Evolutionary conservation across 2,797 vertebrate genomes (phyloP).

Genomic region (Notamacropus eugenii): DNA sequence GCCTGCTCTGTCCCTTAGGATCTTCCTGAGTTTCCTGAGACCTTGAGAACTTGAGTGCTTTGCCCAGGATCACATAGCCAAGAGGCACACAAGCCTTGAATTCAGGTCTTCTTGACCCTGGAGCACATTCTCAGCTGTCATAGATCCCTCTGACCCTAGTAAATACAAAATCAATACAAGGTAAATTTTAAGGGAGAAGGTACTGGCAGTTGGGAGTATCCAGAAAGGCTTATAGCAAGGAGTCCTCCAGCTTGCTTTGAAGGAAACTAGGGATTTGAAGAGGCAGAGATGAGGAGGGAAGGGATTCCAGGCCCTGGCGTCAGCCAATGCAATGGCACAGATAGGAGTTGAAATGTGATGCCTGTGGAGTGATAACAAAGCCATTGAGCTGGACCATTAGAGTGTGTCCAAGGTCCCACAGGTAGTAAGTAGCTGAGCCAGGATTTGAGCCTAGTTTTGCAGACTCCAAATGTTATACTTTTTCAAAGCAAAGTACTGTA

Average conservation of each 20-base stretch:
- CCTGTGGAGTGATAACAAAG: background rate
- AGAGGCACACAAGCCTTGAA: background rate
- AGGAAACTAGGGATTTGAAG: too few species aligned
- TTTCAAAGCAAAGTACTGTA: background rate
- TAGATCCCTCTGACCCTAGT: background rate
- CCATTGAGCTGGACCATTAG: background rate
- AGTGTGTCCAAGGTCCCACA: background rate
- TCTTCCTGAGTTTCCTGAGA: background rate
- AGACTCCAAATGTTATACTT: background rate
- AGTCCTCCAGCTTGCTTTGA: background rate
- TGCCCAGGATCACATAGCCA: background rate
- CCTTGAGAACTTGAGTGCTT: background rate
- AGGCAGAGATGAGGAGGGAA: background rate
- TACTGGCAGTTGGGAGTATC: background rate
- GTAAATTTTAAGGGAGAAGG: background rate
- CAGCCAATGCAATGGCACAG: background rate
- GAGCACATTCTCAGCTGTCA: background rate
- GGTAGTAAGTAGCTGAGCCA: background rate
- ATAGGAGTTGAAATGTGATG: background rate
- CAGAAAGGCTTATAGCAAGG: background rate
- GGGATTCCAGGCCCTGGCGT: background rate
- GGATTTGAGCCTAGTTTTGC: background rate
- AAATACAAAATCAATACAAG: background rate
- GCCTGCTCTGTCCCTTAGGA: background rate
- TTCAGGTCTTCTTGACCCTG: background rate